Evolutionary conservation across 2,888 invertebrate species (phyloP), one percentile per base, ranked within the genome.

Genomic region (Ptychoptera albimana): DNA sequence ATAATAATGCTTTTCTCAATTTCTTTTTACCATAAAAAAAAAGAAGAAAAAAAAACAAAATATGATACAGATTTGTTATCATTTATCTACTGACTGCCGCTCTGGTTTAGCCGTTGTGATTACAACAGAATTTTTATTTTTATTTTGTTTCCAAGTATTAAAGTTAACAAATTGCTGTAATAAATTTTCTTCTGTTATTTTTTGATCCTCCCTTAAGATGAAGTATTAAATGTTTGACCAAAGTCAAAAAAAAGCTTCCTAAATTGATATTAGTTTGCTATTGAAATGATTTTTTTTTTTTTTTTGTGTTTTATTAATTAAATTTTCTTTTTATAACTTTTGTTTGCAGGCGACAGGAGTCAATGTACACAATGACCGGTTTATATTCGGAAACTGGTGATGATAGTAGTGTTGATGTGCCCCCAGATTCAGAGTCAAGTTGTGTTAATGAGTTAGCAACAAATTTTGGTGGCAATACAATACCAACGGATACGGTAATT

Each of bases 331-430:
- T 12, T 38, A 34, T 37, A 9, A 42, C n/a, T n/a, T n/a, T n/a
- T n/a, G n/a, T n/a, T n/a, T 53, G 32, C 63, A 75, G 84, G 60
- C 75, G 84, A 64, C 85, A 85, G 72, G 85, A 86, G 65, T 85
- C 85, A 57, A 85, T 85, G 83, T 86, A 86, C 64, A 82, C 85
- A 52, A 84, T 85, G 84, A 86, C 85, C 38, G 85, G 85, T 30
- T 69, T 86, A 47, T 86, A 86, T 62, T 81, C 84, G 48, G 84
- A 84, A 58, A 71, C 76, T 31, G 72, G 76, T 52, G 72, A 71
- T 50, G 77, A 76, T 53, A 71, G 71, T 50, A 70, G 67, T 44
- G 66, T 68, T 51, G 66, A 63, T 51, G 71, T 69, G 51, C 69
- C 71, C 50, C 61, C 58, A 44, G 70, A 67, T 14, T 66, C 68